Percentiles rank a stretch among this genome's conserved stretches.
Conservation (phyloP, 2,888 invertebrate genomes). For the Stegophylla sp. region DNA sequence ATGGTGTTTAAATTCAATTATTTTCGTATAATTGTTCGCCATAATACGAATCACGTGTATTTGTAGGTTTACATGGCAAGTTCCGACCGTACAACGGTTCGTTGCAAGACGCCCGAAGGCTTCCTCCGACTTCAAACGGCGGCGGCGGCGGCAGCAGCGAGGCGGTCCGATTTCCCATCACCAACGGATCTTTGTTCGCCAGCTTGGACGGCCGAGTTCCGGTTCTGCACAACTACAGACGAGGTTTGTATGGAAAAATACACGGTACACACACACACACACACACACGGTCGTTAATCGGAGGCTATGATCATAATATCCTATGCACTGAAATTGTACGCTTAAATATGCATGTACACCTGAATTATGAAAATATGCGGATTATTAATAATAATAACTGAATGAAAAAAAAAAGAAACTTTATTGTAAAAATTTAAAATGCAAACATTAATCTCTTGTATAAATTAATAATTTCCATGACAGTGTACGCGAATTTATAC, state of each 20-base stretch:
- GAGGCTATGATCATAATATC: no score
- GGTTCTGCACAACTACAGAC: constrained; percentile 67
- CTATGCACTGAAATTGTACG: no score
- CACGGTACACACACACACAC: no score
- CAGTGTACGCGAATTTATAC: no score
- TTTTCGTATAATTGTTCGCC: background rate
- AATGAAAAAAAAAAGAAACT: no score
- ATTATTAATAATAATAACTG: no score
- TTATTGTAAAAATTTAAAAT: no score
- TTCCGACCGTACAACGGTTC: constrained; percentile 67
- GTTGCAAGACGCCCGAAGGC: constrained; percentile 65
- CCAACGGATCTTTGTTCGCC: constrained; percentile 68
- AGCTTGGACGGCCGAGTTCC: constrained; percentile 69
- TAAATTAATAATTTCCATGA: no score
- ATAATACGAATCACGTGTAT: background rate
- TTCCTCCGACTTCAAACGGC: constrained; percentile 62
- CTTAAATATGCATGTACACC: no score
- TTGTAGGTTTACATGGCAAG: constrained; percentile 69
- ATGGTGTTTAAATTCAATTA: background rate
- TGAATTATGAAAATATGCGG: no score
- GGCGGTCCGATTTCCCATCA: constrained; percentile 68
- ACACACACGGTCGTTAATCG: no score
- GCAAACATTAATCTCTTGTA: no score
- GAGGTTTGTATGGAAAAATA: constrained; percentile 64
- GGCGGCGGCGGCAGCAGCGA: constrained; percentile 61